Percentiles rank a stretch among this genome's conserved stretches.
Evolutionary conservation across 2,113 vertebrate species (phyloP).

Genomic region (Accipiter virgatus): DNA sequence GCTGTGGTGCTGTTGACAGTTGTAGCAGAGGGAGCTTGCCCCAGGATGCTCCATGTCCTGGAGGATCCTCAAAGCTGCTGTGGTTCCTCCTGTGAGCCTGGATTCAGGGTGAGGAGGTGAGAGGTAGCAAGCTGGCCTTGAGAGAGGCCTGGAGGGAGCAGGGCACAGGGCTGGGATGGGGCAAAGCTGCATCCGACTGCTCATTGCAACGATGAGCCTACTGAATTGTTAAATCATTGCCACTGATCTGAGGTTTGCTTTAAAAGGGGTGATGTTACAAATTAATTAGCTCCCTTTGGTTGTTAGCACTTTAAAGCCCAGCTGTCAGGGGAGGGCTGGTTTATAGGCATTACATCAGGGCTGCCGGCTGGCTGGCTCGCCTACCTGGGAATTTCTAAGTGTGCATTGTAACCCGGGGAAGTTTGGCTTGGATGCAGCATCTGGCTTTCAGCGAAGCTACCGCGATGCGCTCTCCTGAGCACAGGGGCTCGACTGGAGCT

Average conservation of each 20-base stretch:
- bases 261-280: conserved; percentile 44
- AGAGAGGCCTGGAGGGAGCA: background rate
- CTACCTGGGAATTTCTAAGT: conserved; percentile 23
- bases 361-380: conserved; percentile 14
- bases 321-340: conserved; percentile 45
- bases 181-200: background rate
- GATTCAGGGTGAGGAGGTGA: background rate
- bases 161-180: background rate
- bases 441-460: background rate
- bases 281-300: conserved; percentile 48
- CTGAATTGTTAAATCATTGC: background rate
- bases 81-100: background rate
- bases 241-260: background rate
- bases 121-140: background rate
- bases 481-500: background rate
- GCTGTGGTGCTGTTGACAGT: background rate
- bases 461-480: background rate
- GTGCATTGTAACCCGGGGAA: background rate
- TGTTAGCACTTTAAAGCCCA: conserved; percentile 39
- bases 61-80: background rate
- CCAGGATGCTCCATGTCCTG: background rate
- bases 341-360: conserved; percentile 50
- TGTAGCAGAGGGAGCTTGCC: background rate
- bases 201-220: background rate
- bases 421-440: background rate